Conservation (phyloP, 2,113 vertebrate genomes). For the Ptychochromis oligacanthus region DNA sequence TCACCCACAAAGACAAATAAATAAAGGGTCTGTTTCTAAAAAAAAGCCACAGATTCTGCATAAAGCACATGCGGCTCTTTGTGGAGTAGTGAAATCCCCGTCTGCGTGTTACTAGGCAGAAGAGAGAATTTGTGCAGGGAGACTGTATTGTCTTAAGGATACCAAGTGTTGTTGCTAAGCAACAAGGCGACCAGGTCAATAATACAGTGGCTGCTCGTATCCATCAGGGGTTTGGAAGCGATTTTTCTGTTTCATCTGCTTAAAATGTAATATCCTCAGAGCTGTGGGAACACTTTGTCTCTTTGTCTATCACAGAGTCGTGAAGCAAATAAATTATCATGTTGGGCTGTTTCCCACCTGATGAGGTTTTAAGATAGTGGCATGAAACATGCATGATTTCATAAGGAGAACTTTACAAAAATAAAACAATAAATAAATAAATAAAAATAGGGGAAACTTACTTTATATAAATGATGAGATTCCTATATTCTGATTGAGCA, state of each 20-base stretch:
- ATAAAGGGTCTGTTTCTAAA: slow-evolving; percentile 45
- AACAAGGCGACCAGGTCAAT: slow-evolving; percentile 74
- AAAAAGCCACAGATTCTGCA: slow-evolving; percentile 54
- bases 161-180: slow-evolving; percentile 75
- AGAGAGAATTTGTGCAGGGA: slow-evolving; percentile 48
- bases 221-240: slow-evolving; percentile 44
- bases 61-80: slow-evolving; percentile 9
- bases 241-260: slow-evolving; percentile 68
- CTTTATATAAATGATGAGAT: neutral
- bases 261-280: slow-evolving; percentile 48
- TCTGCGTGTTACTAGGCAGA: slow-evolving; percentile 70
- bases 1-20: neutral
- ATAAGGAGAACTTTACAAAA: neutral
- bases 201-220: slow-evolving; percentile 50
- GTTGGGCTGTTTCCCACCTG: neutral
- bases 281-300: slow-evolving; percentile 41
- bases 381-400: neutral
- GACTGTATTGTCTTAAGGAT: slow-evolving; percentile 63
- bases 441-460: neutral
- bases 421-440: neutral
- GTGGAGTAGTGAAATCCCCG: slow-evolving; percentile 47
- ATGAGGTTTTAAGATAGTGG: neutral
- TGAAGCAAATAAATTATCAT: neutral
- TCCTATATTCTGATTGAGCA: neutral
- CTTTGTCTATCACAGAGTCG: neutral